These are phyloP conservation scores for Lota lota DNA, from an alignment of 2,113 vertebrate species.

Conservation along the genomic window DNA sequence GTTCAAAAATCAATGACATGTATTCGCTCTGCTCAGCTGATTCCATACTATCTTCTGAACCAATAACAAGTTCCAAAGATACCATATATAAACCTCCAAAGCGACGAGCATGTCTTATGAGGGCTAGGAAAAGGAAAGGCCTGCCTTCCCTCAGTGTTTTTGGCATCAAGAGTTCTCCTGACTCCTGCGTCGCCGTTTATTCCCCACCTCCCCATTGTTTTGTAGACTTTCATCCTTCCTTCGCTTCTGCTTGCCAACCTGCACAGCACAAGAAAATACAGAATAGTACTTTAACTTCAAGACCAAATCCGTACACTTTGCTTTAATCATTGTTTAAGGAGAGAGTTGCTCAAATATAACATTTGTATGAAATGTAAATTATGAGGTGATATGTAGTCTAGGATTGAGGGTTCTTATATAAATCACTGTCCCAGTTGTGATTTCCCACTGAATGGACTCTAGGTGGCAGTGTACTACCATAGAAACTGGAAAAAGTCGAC, in stretches of 20 bases:
- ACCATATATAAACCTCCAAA: too few species aligned
- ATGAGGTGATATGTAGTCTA: too few species aligned
- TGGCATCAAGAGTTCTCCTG: conserved; percentile 54
- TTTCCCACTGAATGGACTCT: conserved; percentile 31
- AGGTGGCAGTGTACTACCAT: conserved; percentile 46
- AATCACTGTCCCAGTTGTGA: background rate
- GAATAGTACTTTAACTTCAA: conserved; percentile 1
- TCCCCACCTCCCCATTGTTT: conserved; percentile 43
- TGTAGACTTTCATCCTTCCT: conserved; percentile 49
- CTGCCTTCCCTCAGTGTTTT: conserved; percentile 25
- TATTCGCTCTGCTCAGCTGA: background rate
- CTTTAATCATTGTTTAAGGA: background rate
- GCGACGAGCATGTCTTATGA: conserved; percentile 8
- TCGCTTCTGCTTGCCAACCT: conserved; percentile 65
- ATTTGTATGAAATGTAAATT: too few species aligned
- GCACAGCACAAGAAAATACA: conserved; percentile 19
- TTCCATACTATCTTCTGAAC: too few species aligned
- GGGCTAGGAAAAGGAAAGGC: conserved; percentile 40
- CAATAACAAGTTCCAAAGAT: too few species aligned
- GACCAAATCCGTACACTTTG: background rate
- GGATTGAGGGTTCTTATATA: background rate
- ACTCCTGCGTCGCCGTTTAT: conserved; percentile 66
- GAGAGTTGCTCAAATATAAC: background rate
- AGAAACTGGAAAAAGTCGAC: conserved; percentile 2
- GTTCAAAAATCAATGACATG: conserved; percentile 24